Evolutionary conservation across 2,113 vertebrate species (phyloP).

Genomic region (Heptranchias perlo): DNA sequence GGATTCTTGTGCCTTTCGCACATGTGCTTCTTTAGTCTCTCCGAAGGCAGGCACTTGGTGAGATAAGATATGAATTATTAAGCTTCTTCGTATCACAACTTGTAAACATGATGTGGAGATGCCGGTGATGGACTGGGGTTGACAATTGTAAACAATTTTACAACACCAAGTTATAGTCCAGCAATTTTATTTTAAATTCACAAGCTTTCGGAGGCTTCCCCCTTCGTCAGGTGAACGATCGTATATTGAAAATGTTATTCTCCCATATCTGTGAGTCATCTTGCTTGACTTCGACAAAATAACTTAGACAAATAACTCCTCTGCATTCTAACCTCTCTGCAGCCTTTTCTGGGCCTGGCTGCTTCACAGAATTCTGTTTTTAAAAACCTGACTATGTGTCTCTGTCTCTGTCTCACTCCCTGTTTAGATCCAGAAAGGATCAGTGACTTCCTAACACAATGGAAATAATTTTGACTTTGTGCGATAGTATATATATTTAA

Average conservation of each 20-base stretch:
- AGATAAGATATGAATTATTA: not conserved
- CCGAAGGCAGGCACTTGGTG: not conserved
- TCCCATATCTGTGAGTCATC: not conserved
- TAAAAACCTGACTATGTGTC: not conserved
- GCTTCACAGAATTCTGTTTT: not conserved
- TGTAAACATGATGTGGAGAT: too few species aligned
- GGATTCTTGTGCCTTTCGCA: not conserved
- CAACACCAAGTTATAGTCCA: too few species aligned
- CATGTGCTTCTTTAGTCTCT: not conserved
- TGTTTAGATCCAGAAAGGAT: too few species aligned
- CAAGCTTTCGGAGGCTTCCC: too few species aligned
- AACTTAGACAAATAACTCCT: not conserved
- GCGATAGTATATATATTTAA: too few species aligned
- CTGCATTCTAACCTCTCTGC: not conserved
- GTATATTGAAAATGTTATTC: not conserved
- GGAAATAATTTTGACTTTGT: too few species aligned
- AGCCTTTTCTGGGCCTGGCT: not conserved
- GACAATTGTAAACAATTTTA: too few species aligned
- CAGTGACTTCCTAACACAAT: too few species aligned
- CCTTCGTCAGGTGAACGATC: too few species aligned
- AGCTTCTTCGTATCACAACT: not conserved
- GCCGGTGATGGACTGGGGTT: too few species aligned
- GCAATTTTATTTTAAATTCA: too few species aligned
- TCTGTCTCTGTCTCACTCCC: not conserved
- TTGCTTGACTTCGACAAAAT: not conserved